Conservation (phyloP, 2,113 vertebrate genomes). For the Myotis yumanensis region DNA sequence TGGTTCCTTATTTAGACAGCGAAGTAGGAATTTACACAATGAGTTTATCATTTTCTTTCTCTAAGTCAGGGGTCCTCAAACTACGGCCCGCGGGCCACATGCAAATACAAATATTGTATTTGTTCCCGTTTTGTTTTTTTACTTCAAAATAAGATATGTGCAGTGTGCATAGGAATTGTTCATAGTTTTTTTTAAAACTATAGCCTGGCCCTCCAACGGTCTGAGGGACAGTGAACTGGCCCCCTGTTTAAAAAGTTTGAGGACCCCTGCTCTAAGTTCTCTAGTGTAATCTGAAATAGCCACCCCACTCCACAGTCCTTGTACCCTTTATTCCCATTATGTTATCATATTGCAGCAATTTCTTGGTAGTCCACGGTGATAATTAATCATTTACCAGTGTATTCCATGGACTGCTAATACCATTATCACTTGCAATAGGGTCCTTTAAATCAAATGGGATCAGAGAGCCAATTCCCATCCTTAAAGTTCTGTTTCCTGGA, state of each 20-base stretch:
- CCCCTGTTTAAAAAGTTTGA: too few species aligned
- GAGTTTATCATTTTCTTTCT: not conserved
- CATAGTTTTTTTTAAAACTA: too few species aligned
- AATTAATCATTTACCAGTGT: not conserved
- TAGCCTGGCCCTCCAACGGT: too few species aligned
- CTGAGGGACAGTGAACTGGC: too few species aligned
- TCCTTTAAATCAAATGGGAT: not conserved
- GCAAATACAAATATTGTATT: too few species aligned
- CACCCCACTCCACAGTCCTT: not conserved
- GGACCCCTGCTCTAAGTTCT: not conserved
- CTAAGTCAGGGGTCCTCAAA: too few species aligned
- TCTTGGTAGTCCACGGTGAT: not conserved
- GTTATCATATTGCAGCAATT: not conserved
- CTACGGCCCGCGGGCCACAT: too few species aligned
- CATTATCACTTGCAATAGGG: not conserved
- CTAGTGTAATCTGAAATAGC: not conserved
- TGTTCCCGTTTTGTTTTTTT: too few species aligned
- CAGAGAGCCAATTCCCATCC: not conserved
- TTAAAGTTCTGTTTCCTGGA: not conserved
- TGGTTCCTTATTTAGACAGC: not conserved
- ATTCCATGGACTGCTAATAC: not conserved
- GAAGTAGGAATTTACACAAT: not conserved
- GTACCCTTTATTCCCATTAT: not conserved
- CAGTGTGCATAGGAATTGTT: too few species aligned
- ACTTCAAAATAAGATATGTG: too few species aligned